phyloP scores from a whole-genome alignment of 1,140 invertebrate species.

The Neotoxoptera formosana region DNA sequence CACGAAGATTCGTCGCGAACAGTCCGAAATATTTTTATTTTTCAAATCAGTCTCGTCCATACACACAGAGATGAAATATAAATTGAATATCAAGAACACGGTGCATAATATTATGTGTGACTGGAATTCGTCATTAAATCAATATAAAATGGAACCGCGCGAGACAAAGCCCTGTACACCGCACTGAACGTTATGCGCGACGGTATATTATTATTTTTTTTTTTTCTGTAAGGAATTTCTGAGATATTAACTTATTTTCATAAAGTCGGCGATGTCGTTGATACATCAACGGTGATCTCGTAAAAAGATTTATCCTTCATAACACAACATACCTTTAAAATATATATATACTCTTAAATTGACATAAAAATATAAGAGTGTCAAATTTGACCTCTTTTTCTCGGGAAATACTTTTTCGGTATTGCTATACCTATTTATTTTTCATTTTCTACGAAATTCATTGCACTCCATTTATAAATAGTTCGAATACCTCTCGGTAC shows the following conservation, averaged over 20 bases:
- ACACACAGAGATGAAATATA: not conserved
- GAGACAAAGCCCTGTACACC: not conserved
- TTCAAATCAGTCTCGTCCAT: not conserved
- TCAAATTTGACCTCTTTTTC: conserved; percentile 31
- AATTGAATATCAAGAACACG: not conserved
- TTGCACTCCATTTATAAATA: not conserved
- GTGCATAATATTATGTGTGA: not conserved
- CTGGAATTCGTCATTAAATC: not conserved
- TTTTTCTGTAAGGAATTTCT: not conserved
- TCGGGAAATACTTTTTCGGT: not conserved
- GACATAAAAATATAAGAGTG: not conserved
- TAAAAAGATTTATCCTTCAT: not conserved
- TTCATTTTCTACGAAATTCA: not conserved
- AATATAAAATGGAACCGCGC: not conserved
- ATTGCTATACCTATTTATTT: not conserved
- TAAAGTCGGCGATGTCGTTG: not conserved
- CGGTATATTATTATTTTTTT: not conserved
- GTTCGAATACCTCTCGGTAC: not conserved
- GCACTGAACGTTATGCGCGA: not conserved
- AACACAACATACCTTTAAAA: not conserved
- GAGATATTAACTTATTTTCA: conserved; percentile 6
- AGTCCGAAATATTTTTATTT: not conserved
- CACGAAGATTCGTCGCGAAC: too few species aligned
- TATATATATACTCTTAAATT: not conserved
- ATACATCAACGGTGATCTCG: conserved; percentile 1